phyloP scores from a whole-genome alignment of 2,113 vertebrate species.

The Caracal caracal region DNA sequence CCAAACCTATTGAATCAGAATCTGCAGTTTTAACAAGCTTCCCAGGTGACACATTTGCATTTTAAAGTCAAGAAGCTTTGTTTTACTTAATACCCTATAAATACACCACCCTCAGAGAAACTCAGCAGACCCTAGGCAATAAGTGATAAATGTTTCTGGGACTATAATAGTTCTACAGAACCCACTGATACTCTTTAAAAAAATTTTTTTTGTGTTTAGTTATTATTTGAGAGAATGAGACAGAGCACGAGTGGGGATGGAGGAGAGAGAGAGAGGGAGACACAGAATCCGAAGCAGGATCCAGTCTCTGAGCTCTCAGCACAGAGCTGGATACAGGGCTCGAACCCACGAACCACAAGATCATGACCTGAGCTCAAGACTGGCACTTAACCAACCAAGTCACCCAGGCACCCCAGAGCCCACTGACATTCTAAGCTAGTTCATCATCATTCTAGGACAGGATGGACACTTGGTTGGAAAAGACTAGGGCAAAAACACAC shows the following conservation, averaged over 20 bases:
- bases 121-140: not conserved
- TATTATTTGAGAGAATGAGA: no score
- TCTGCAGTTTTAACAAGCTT: not conserved
- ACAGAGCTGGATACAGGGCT: no score
- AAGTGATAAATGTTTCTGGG: not conserved
- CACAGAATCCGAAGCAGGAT: no score
- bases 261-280: no score
- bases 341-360: no score
- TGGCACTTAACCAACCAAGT: no score
- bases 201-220: no score
- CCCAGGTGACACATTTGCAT: not conserved
- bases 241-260: no score
- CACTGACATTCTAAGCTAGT: not conserved
- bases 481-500: not conserved
- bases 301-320: no score
- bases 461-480: not conserved
- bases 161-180: not conserved
- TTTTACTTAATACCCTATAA: not conserved
- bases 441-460: not conserved
- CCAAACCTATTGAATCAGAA: not conserved
- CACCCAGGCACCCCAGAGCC: not conserved
- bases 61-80: not conserved
- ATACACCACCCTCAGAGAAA: not conserved
- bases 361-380: no score
- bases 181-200: not conserved